Percentiles rank a stretch among this genome's conserved stretches.
Conservation (phyloP, 1,140 invertebrate species). For the Ceratoteleas bidentatus region DNA sequence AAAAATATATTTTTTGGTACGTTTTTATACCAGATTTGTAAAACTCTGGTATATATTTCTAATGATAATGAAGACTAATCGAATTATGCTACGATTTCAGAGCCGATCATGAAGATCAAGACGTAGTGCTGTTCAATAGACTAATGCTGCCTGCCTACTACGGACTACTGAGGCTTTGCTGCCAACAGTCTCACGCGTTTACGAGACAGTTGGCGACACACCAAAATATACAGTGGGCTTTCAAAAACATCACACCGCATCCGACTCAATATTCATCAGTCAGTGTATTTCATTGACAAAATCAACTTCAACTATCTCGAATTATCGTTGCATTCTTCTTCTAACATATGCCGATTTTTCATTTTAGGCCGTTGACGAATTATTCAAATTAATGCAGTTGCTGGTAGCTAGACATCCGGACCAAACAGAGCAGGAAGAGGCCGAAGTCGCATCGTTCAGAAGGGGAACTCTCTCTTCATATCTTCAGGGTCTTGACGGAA, state of each 20-base stretch:
- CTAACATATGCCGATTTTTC: not conserved
- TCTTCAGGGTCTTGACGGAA: conserved; percentile 89
- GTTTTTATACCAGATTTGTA: no score
- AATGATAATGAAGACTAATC: no score
- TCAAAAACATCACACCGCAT: conserved; percentile 97
- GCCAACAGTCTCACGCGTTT: conserved; percentile 91
- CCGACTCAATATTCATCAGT: conserved; percentile 94
- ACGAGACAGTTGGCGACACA: conserved; percentile 93
- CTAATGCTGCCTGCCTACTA: conserved; percentile 97
- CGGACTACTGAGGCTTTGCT: conserved; percentile 93
- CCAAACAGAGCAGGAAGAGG: conserved; percentile 88
- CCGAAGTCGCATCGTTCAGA: conserved; percentile 91
- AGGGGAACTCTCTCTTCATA: conserved; percentile 92
- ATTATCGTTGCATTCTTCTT: no score
- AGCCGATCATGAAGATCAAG: conserved; percentile 97
- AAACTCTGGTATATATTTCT: no score
- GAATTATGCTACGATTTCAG: conserved; percentile 76
- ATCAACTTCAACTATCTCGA: not conserved
- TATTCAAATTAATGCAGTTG: conserved; percentile 93
- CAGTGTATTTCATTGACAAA: conserved; percentile 68
- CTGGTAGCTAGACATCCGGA: conserved; percentile 89
- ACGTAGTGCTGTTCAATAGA: conserved; percentile 95
- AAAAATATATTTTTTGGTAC: no score
- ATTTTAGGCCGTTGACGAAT: conserved; percentile 91
- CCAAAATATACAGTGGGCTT: conserved; percentile 98